Evolutionary conservation across 2,113 vertebrate genomes (phyloP).

Genomic region (Petromus typicus): DNA sequence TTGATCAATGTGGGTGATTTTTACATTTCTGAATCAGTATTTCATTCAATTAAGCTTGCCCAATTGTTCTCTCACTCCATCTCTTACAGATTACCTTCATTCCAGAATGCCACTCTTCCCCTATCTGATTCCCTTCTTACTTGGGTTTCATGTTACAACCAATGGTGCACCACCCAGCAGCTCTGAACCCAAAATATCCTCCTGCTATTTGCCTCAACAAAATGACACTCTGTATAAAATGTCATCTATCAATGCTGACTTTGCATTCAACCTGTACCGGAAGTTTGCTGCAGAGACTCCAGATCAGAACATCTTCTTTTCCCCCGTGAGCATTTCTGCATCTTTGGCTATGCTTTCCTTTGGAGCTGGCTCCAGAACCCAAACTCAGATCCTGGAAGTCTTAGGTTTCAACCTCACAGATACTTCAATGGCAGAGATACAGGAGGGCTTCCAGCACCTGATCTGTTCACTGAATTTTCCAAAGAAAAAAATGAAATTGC

Average conservation of each 20-base stretch:
- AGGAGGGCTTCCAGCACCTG: conserved; percentile 86
- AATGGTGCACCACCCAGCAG: conserved; percentile 77
- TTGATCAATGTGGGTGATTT: background rate
- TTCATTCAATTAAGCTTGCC: conserved; percentile 35
- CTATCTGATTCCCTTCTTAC: conserved; percentile 60
- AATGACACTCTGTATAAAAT: conserved; percentile 68
- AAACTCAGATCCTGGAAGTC: conserved; percentile 84
- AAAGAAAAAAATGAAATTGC: conserved; percentile 83
- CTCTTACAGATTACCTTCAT: conserved; percentile 71
- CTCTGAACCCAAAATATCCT: conserved; percentile 80
- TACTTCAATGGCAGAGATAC: conserved; percentile 74
- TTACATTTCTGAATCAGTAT: conserved; percentile 22
- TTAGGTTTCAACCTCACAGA: conserved; percentile 86
- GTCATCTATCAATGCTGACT: conserved; percentile 81
- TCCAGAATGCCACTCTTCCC: conserved; percentile 68
- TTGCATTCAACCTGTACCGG: conserved; percentile 87
- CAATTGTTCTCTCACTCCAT: conserved; percentile 62
- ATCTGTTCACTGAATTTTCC: conserved; percentile 86
- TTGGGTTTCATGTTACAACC: conserved; percentile 66
- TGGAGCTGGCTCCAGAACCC: conserved; percentile 84
- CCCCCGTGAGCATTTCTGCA: conserved; percentile 87
- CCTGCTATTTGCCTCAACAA: conserved; percentile 41
- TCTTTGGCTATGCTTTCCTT: conserved; percentile 87
- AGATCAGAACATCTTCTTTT: conserved; percentile 90
- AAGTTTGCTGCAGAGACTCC: conserved; percentile 76